These are phyloP conservation scores for Gisinianus flammeolus DNA, from an alignment of 2,888 invertebrate species.

Conservation along the genomic window DNA sequence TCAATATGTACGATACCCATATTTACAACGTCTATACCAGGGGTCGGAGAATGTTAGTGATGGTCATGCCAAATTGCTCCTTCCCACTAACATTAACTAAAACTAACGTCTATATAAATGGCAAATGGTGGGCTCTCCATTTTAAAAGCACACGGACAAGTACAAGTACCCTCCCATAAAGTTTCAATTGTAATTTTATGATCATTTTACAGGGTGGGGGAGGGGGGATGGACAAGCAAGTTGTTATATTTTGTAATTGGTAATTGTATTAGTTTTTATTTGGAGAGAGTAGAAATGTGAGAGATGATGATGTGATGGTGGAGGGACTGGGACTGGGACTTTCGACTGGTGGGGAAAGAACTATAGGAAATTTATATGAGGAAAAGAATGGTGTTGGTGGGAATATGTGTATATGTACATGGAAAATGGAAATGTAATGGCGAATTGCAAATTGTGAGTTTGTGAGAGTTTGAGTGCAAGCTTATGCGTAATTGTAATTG, in stretches of 20 bases:
- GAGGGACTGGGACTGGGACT: neutral
- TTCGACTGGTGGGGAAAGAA: too few relatives aligned
- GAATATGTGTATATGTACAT: neutral
- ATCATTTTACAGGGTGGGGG: neutral
- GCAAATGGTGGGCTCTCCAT: neutral
- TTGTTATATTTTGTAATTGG: neutral
- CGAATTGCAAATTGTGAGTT: too few relatives aligned
- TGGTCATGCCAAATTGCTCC: neutral
- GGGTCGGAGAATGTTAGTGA: neutral
- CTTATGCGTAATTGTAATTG: neutral
- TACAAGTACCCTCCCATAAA: too few relatives aligned
- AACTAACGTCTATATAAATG: too few relatives aligned
- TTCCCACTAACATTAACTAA: too few relatives aligned
- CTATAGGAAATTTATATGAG: neutral
- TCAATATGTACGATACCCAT: neutral
- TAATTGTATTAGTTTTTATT: too few relatives aligned
- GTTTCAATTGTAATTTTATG: neutral
- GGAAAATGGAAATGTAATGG: neutral
- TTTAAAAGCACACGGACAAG: too few relatives aligned
- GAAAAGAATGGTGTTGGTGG: neutral
- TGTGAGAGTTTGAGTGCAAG: too few relatives aligned
- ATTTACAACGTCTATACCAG: neutral
- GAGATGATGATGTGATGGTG: neutral
- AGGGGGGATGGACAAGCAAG: neutral
- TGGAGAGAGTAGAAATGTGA: slow-evolving; percentile 6